Evolutionary conservation across 2,113 vertebrate species (phyloP), one percentile per base, ranked within the genome.

Genomic region (Oreochromis niloticus): DNA sequence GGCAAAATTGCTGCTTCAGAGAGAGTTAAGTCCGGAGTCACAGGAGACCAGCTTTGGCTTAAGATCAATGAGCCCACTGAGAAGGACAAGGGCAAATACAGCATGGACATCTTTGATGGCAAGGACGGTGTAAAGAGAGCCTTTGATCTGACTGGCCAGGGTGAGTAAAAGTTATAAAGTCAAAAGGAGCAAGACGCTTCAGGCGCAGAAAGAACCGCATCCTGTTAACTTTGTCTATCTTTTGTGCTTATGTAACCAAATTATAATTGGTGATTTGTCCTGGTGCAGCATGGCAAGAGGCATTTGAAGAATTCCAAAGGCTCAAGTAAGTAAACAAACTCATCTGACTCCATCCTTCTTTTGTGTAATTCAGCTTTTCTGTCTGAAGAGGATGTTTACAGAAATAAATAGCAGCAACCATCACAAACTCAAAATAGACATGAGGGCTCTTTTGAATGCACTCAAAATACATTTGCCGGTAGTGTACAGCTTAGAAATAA

Each of bases 1-100:
- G 85, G 94, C n/a, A 98, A 98, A 95, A 96, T 99, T 46, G 97
- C 96, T n/a, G 97, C 97, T 82, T 97, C 98, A 30, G 98, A 99
- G 83, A 97, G 98, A 92, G 97, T 99, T 57, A 97, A 97, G 94
- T 96, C 95, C 19, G 99, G 98, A 39, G 97, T 98, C 90, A 99
- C 98, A 0, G 98, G 97, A 80, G 97, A 99, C 89, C 97, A 99
- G 96, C 97, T 99, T 81, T 99, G 98, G 98, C 94, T 99, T 46
- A 98, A 99, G 92, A 99, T 99, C 95, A 98, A 97, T 50, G 99
- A 99, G 85, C 98, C 99, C 3, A 98, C 98, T n/a, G 97, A 98
- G 9, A 99, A 97, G 57, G 98, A 99, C 95, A 98, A 98, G 93
- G 98, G 99, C 90, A 99, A 97, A 96, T 99, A 99, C 56, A 89